A percentile compares a stretch with the other conserved stretches of the same genome.
phyloP scores from a whole-genome alignment of 2,888 invertebrate genomes.

The Ernsta delagoae region DNA sequence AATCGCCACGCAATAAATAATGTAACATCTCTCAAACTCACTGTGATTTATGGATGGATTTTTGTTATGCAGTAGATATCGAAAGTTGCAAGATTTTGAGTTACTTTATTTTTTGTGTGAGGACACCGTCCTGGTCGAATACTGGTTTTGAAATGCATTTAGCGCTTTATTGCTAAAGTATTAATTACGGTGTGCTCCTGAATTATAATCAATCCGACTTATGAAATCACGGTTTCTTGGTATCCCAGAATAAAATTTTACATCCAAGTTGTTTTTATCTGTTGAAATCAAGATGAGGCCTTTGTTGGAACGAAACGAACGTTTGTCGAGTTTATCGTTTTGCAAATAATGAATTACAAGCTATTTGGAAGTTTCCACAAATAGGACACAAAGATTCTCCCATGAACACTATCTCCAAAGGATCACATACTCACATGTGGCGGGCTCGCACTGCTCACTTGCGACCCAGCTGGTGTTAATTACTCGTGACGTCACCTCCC shows the following conservation, averaged over 20 bases:
- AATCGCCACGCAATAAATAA: constrained; percentile 25
- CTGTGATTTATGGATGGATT: not conserved
- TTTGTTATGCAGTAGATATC: not conserved
- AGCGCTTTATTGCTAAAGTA: not conserved
- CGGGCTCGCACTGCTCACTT: constrained; percentile 5
- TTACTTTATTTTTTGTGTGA: not conserved
- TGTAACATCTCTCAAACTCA: constrained; percentile 14
- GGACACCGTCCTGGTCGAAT: not conserved
- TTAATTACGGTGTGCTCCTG: not conserved
- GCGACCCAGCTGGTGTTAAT: constrained; percentile 33
- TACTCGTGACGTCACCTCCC: constrained; percentile 24
- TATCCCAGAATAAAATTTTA: no score
- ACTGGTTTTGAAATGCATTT: not conserved
- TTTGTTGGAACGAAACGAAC: no score
- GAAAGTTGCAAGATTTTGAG: not conserved
- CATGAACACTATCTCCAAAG: constrained; percentile 1
- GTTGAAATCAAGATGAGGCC: no score
- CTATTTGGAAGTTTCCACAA: not conserved
- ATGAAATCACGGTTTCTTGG: no score
- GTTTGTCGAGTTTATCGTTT: no score
- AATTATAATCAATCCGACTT: not conserved
- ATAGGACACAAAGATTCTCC: constrained; percentile 7
- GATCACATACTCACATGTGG: constrained; percentile 2
- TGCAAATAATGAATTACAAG: no score
- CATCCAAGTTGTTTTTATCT: no score